phyloP scores from a whole-genome alignment of 1,140 invertebrate species.

The Cyrtorhinus lividipennis region DNA sequence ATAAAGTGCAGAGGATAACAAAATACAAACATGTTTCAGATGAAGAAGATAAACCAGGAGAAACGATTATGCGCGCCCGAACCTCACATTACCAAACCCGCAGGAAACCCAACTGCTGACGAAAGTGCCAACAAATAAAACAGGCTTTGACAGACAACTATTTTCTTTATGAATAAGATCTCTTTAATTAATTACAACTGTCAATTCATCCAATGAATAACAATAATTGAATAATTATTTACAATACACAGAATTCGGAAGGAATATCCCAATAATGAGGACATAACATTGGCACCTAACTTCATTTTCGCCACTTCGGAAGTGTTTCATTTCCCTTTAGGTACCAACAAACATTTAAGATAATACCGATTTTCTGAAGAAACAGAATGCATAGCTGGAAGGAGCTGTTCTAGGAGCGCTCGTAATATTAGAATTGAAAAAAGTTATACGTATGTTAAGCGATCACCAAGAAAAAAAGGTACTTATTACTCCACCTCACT shows the following conservation, averaged over 20 bases:
- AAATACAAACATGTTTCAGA: no score
- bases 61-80: neutral
- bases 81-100: neutral
- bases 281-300: constrained; percentile 8
- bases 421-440: no score
- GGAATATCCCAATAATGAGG: constrained; percentile 3
- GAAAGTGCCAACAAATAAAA: neutral
- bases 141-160: no score
- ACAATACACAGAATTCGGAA: constrained; percentile 9
- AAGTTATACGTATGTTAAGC: no score
- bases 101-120: neutral
- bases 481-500: no score
- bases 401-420: neutral
- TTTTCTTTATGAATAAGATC: constrained; percentile 8
- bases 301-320: neutral
- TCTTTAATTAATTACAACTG: constrained; percentile 10
- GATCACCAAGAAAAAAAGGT: no score
- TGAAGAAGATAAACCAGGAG: neutral
- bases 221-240: constrained; percentile 10
- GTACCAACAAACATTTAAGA: constrained; percentile 1
- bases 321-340: neutral
- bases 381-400: neutral
- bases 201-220: constrained; percentile 10
- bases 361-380: neutral
- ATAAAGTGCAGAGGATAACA: no score